A percentile compares a stretch with the other conserved stretches of the same genome.
Conservation (phyloP, 2,113 vertebrate species). For the Lipotes vexillifer region DNA sequence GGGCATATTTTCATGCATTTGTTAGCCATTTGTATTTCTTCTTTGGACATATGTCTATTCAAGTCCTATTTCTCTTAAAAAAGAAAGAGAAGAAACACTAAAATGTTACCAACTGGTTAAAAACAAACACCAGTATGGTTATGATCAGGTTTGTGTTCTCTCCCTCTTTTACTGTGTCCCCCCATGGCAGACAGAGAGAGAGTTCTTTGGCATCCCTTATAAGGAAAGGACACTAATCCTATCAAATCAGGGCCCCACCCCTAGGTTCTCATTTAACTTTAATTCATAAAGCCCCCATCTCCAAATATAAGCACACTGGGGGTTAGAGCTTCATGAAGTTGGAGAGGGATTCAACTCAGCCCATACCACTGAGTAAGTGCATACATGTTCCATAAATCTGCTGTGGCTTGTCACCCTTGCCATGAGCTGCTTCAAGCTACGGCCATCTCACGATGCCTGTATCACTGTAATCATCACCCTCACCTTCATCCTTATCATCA, state of each 20-base stretch:
- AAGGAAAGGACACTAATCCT: not conserved
- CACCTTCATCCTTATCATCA: not conserved
- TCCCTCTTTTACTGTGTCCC: not conserved
- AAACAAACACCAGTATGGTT: not conserved
- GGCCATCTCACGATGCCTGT: not conserved
- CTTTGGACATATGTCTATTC: not conserved
- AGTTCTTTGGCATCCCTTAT: not conserved
- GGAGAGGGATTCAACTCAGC: not conserved
- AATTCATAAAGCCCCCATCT: no score
- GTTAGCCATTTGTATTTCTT: not conserved
- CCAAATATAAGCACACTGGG: no score
- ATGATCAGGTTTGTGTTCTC: not conserved
- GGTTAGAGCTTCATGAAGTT: not conserved
- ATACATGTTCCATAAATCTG: no score
- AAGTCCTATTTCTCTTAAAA: no score
- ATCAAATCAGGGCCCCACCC: not conserved
- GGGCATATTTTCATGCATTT: not conserved
- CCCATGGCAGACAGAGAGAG: not conserved
- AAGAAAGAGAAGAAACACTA: not conserved
- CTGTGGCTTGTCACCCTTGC: not conserved
- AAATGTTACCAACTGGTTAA: not conserved
- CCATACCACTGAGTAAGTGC: no score
- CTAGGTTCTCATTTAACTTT: not conserved
- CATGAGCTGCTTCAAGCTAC: not conserved
- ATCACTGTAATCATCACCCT: not conserved